Evolutionary conservation across 2,113 vertebrate species (phyloP), one percentile per base, ranked within the genome.

Genomic region (Tauraco erythrolophus): DNA sequence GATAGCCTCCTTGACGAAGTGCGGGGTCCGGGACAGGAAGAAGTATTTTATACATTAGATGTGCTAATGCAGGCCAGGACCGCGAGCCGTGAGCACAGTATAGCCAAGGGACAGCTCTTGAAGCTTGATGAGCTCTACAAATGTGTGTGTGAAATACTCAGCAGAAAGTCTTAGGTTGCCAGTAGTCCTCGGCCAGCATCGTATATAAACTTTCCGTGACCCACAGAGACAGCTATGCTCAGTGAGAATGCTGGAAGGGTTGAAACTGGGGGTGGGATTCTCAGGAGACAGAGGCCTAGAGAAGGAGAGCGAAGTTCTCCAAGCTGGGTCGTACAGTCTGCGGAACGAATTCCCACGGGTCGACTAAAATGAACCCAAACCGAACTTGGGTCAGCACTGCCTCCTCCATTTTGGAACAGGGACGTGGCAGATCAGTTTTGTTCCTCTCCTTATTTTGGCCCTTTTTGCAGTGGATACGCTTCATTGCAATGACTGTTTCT

Each of bases 131-230:
- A 95, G 92, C 93, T 96, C 85, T 79, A 56, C 94, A 96, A 97
- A 95, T 93, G 78, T 61, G 45, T 68, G 37, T 61, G 86, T 84
- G 96, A 94, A 88, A 90, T 87, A 68, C 90, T 92, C 76, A 87
- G 66, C 80, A 87, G 77, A 91, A 93, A 95, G 85, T 61, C 79
- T 89, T 60, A 76, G 48, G 51, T 89, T 97, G 95, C 97, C 94
- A 93, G 89, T 89, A 79, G 92, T 79, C 96, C 92, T 95, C 94
- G 97, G 96, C 92, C 37, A 93, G 82, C 92, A 37, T 11, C 3
- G 3, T n/a, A 11, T 57, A 43, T 96, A 94, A 97, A 96, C 97
- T 97, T 97, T 97, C 94, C 81, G 41, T 96, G 97, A 96, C 89
- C 93, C 93, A 68, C 35, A 72, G 88, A 91, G 84, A 57, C 39